Evolutionary conservation across 1,140 invertebrate species (phyloP).

Genomic region (Apis cerana): DNA sequence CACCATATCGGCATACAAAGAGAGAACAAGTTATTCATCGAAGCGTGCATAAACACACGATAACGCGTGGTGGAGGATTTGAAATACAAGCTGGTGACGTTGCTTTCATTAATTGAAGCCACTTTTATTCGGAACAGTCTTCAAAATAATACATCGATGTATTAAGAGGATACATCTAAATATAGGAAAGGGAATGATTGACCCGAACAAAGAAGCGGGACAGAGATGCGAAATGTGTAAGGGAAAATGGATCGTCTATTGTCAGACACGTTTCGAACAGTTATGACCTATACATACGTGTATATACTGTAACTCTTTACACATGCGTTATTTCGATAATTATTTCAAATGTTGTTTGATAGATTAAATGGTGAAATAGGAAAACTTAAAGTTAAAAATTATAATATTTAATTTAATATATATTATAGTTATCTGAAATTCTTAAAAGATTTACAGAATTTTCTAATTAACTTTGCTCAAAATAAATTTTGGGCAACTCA

Average conservation of each 20-base stretch:
- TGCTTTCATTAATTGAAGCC: constrained; percentile 1
- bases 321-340: background rate
- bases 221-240: background rate
- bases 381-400: background rate
- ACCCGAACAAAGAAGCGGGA: constrained; percentile 8
- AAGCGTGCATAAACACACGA: background rate
- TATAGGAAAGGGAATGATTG: constrained; percentile 18
- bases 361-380: background rate
- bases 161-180: constrained; percentile 25
- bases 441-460: no score
- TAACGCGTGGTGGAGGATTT: background rate
- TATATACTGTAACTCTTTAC: background rate
- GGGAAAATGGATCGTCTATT: constrained; percentile 16
- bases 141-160: constrained; percentile 18
- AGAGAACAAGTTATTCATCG: background rate
- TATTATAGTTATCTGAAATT: no score
- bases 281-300: background rate
- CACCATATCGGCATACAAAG: background rate
- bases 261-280: constrained; percentile 11
- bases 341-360: background rate
- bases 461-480: no score
- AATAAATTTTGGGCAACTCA: no score
- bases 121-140: constrained; percentile 18
- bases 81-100: background rate
- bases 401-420: no score